A percentile compares a stretch with the other conserved stretches of the same genome.
phyloP scores from a whole-genome alignment of 2,113 vertebrate genomes.

The Gopherus flavomarginatus region DNA sequence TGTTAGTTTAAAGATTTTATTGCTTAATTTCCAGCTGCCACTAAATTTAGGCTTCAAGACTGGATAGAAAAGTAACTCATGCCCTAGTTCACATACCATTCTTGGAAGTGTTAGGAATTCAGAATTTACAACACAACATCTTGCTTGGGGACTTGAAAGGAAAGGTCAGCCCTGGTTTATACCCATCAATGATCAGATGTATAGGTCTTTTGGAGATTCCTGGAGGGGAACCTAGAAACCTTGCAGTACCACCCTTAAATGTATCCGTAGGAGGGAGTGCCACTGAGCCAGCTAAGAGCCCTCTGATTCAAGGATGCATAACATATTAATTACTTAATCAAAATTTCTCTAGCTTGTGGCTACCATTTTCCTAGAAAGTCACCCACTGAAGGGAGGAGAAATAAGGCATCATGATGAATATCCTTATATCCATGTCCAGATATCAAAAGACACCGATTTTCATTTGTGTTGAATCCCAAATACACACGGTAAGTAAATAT shows the following conservation, averaged over 20 bases:
- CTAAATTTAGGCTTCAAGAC: background rate
- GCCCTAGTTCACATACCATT: background rate
- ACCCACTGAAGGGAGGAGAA: constrained; percentile 18
- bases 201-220: background rate
- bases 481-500: background rate
- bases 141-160: background rate
- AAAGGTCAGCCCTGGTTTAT: background rate
- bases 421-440: constrained; percentile 19
- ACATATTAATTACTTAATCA: constrained; percentile 62
- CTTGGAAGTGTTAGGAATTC: background rate
- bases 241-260: background rate
- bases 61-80: background rate
- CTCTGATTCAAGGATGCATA: background rate
- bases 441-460: constrained; percentile 38
- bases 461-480: constrained; percentile 40
- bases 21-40: background rate
- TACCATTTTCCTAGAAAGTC: constrained; percentile 48
- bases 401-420: background rate
- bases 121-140: background rate
- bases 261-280: background rate
- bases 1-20: background rate
- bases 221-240: background rate
- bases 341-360: constrained; percentile 20
- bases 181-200: background rate
- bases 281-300: background rate